phyloP scores from a whole-genome alignment of 2,113 vertebrate species.

The Tragelaphus imberbis region DNA sequence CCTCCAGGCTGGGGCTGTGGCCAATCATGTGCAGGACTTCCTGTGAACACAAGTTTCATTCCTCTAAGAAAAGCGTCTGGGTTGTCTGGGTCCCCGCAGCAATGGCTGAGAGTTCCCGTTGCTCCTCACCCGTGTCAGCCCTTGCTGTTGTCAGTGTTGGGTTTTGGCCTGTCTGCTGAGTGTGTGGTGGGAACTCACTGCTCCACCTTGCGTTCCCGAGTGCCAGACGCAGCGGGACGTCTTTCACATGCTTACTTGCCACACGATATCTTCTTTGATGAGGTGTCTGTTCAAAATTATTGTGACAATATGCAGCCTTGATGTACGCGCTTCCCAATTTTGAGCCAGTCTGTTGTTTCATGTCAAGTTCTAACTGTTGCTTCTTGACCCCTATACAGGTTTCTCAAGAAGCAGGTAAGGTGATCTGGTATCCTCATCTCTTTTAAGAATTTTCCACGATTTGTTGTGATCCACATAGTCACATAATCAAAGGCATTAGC shows the following conservation, averaged over 20 bases:
- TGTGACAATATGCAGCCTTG: background rate
- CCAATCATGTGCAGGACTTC: accelerated
- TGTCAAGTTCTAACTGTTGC: background rate
- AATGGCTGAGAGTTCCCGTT: accelerated
- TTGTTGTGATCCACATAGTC: background rate
- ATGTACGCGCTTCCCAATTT: background rate
- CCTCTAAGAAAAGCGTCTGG: accelerated
- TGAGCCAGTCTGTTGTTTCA: background rate
- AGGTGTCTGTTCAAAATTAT: background rate
- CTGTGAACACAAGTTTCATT: background rate
- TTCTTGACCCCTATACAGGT: background rate
- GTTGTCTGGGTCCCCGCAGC: accelerated
- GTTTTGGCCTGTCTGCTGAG: accelerated
- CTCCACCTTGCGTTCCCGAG: accelerated
- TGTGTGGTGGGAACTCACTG: background rate
- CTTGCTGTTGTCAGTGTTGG: accelerated
- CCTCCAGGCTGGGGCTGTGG: background rate
- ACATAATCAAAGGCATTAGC: background rate
- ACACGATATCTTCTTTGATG: accelerated
- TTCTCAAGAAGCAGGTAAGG: background rate
- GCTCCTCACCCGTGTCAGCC: accelerated
- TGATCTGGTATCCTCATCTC: background rate
- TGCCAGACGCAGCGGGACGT: accelerated
- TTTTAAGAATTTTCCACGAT: background rate
- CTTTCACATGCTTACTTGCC: accelerated